Evolutionary conservation across 2,113 vertebrate genomes (phyloP).

Genomic region (Callionymus lyra): DNA sequence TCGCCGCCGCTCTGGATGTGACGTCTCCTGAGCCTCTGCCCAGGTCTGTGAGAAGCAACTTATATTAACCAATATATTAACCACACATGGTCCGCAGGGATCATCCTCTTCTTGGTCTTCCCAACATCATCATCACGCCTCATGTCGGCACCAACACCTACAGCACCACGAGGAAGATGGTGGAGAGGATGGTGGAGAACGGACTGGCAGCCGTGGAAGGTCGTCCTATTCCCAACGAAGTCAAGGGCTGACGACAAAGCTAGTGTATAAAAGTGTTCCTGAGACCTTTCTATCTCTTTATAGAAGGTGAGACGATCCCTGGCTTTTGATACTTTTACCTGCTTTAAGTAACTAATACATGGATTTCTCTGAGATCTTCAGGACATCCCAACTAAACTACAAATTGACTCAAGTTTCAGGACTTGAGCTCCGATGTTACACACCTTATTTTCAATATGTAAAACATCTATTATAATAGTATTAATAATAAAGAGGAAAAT

Average conservation of each 20-base stretch:
- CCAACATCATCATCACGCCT: constrained; percentile 51
- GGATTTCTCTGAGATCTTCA: too few relatives aligned
- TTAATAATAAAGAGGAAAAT: too few relatives aligned
- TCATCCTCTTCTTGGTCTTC: constrained; percentile 49
- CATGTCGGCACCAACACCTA: constrained; percentile 40
- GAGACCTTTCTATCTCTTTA: too few relatives aligned
- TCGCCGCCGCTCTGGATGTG: constrained; percentile 61
- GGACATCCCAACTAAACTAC: too few relatives aligned
- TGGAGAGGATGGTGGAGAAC: constrained; percentile 42
- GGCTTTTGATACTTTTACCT: too few relatives aligned
- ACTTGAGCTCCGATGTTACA: too few relatives aligned
- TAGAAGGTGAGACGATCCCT: too few relatives aligned
- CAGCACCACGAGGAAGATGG: constrained; percentile 18
- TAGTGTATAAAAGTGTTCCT: neutral
- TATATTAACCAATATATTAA: too few relatives aligned
- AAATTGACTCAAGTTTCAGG: too few relatives aligned
- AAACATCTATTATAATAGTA: too few relatives aligned
- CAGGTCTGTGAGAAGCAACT: constrained; percentile 56
- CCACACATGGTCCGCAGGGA: constrained; percentile 33
- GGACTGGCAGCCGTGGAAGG: constrained; percentile 45
- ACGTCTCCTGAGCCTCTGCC: constrained; percentile 66
- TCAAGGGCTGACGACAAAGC: constrained; percentile 11
- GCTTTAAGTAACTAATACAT: too few relatives aligned
- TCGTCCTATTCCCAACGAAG: constrained; percentile 38
- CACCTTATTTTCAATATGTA: too few relatives aligned